Base-by-base conservation (phyloP, 2,113 vertebrate species). In the Ptychochromis oligacanthus region DNA sequence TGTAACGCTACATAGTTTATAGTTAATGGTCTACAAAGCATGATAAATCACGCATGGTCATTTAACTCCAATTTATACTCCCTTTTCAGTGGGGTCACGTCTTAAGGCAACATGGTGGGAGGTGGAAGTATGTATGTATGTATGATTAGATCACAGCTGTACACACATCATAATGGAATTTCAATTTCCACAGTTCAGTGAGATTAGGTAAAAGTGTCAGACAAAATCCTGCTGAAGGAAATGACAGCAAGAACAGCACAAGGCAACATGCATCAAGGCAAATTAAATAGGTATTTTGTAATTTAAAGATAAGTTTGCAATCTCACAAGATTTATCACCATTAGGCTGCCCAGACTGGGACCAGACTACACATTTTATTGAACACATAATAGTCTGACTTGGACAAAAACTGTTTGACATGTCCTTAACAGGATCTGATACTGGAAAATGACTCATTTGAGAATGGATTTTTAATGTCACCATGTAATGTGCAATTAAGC, bases 141-240 rank as follows among this genome's bases (percentile, higher is more conserved):
- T 75, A 56, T 80, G 80, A 77, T 88, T 76, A 60, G 43, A 78
- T 83, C 85, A 83, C 83, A 83, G 81, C 83, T 81, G 76, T 83
- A 85, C 79, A 52, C 61, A 60, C 60, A 54, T 78, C 65, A 77
- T 76, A 65, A 90, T 77, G 82, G 64, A 58, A 67, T 80, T 52
- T 82, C 22, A 24, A 82, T 74, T 76, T 81, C 79, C 67, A 77
- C 77, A 46, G 43, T n/a, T 76, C 56, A 56, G 18, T 74, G 74
- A 76, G 70, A 86, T 80, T 10, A 82, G 58, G 62, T 46, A 22
- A 75, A 77, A 56, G 40, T 49, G 38, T 59, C 34, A 67, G 22
- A 20, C 15, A n/a, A 40, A 70, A 54, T 79, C 57, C 26, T 43
- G 18, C 28, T 9, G 22, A 24, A 31, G 38, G 52, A 26, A 65